Percentiles rank a stretch among this genome's conserved stretches.
These are phyloP conservation scores for Drosophila fungiperda DNA, from an alignment of 2,888 invertebrate species.

Conservation along the genomic window DNA sequence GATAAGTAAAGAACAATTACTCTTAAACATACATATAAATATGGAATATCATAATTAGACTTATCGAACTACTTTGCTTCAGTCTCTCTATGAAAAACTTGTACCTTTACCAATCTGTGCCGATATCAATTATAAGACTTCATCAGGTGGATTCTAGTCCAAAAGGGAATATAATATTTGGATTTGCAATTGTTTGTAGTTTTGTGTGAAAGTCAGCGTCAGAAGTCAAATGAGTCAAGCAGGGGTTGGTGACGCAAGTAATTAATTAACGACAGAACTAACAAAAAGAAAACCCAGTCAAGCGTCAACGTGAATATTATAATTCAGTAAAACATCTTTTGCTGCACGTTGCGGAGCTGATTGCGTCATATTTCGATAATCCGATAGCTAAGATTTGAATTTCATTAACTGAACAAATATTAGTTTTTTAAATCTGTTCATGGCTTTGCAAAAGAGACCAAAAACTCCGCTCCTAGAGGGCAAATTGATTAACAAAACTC, in stretches of 20 bases:
- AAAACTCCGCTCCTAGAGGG: neutral
- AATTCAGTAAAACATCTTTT: conserved; percentile 11
- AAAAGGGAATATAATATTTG: neutral
- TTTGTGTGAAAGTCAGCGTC: conserved; percentile 62
- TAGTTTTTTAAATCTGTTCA: neutral
- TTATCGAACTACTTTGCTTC: neutral
- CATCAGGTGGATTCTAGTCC: neutral
- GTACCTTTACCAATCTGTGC: neutral
- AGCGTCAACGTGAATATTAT: conserved; percentile 57
- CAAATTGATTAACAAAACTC: neutral
- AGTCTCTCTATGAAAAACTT: neutral
- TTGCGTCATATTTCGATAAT: neutral
- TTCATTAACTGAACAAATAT: neutral
- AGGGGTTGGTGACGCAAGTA: conserved; percentile 67
- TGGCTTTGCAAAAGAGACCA: neutral
- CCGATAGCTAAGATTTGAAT: neutral
- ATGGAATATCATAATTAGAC: neutral
- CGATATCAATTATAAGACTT: neutral
- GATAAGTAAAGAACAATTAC: neutral
- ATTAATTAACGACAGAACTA: conserved; percentile 69
- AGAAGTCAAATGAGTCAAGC: conserved; percentile 34
- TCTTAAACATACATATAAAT: neutral
- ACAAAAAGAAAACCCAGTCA: conserved; percentile 52
- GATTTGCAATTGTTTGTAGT: conserved; percentile 45
- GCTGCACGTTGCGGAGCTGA: neutral